Evolutionary conservation across 2,113 vertebrate species (phyloP), one percentile per base, ranked within the genome.

Genomic region (Microcebus jonahi): DNA sequence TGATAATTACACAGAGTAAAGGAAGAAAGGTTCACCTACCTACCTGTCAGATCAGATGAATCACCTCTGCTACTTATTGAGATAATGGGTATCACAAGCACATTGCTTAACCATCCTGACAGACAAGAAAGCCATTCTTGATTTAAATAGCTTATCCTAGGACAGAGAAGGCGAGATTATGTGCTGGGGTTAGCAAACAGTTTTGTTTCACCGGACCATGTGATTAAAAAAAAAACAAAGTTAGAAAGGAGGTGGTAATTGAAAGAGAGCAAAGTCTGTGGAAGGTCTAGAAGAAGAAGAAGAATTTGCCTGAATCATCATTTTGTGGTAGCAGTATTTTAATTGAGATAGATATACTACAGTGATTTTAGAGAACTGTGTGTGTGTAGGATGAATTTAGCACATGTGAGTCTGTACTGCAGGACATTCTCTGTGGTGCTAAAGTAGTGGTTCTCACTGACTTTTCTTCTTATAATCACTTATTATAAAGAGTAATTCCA

Each of bases 361-460:
- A 4, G 57, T 53, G 82, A 29, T 34, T 90, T 93, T 48, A 73
- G 67, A 82, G 29, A n/a, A 25, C 21, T 17, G 3, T 17, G 7
- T 42, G 1, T 36, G 8, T 9, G 2, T 12, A 31, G 34, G 63
- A 13, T 4, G 9, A n/a, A 31, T 48, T 70, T 34, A 21, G 53
- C n/a, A n/a, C 27, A 4, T 27, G 23, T 39, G 85, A 67, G 2
- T 81, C 50, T 53, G 10, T 29, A 21, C 48, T 15, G 8, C 48
- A 31, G 36, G 70, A 63, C 61, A 45, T 88, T 76, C 53, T 93
- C 31, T 87, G 17, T 71, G 63, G 39, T 91, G 14, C 25, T 39
- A 6, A 42, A 84, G n/a, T 77, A 76, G 79, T 90, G 73, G 39
- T 96, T 97, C 88, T 96, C 36, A 14, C 27, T 95, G 83, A 94